Percentiles rank a stretch among this genome's conserved stretches.
Conservation (phyloP, 2,797 vertebrate species). For the Merluccius polli region DNA sequence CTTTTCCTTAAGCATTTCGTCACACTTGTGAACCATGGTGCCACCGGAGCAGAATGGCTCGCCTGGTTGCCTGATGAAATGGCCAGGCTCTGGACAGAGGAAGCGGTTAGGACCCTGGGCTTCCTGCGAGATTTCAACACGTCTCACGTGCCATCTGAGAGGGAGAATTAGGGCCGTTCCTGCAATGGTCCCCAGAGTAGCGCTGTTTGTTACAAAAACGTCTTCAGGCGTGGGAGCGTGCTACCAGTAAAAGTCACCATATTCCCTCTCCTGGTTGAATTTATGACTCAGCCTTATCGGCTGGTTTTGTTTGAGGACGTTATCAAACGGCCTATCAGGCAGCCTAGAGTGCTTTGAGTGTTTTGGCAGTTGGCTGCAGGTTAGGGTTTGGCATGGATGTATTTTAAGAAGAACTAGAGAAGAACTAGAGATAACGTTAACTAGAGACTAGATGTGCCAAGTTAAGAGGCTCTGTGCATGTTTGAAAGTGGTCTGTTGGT, state of each 20-base stretch:
- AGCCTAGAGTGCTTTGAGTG: not conserved
- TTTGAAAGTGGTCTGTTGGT: too few relatives aligned
- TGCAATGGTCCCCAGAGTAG: not conserved
- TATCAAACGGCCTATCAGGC: not conserved
- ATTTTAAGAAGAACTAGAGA: too few relatives aligned
- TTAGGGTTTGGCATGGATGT: not conserved
- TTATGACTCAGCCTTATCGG: not conserved
- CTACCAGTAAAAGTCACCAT: not conserved
- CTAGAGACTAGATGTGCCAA: too few relatives aligned
- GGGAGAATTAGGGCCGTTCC: not conserved
- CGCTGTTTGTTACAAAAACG: not conserved
- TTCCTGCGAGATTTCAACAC: slow-evolving; percentile 36
- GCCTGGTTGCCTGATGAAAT: not conserved
- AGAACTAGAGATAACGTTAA: too few relatives aligned
- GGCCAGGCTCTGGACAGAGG: slow-evolving; percentile 13
- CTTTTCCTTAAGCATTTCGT: slow-evolving; percentile 2
- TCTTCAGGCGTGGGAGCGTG: not conserved
- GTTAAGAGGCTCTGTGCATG: too few relatives aligned
- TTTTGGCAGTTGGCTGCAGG: not conserved
- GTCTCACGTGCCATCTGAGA: slow-evolving; percentile 1
- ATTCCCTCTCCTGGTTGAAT: not conserved
- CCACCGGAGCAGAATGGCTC: not conserved
- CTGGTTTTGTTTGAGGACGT: not conserved
- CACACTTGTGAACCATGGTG: not conserved
- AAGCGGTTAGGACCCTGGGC: slow-evolving; percentile 27